Evolutionary conservation across 2,888 invertebrate genomes (phyloP).

Genomic region (Ophion ellenae): DNA sequence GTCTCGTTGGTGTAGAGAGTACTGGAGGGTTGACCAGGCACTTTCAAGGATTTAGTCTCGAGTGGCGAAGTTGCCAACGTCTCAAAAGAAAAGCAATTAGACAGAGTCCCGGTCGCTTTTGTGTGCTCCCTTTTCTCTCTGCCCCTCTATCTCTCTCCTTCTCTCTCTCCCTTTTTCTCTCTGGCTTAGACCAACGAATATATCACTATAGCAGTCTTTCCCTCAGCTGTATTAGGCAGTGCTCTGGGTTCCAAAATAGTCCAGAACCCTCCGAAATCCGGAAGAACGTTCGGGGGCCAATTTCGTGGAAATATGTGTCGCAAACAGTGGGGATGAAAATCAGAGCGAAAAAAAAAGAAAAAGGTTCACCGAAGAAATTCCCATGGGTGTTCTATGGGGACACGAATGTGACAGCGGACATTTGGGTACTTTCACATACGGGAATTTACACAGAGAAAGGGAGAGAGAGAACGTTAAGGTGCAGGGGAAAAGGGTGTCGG

Average conservation of each 20-base stretch:
- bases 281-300: constrained; percentile 2
- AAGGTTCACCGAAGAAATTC: constrained; percentile 1
- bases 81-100: constrained; percentile 54
- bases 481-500: not conserved
- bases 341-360: constrained; percentile 10
- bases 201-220: not conserved
- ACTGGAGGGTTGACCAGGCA: constrained; percentile 30
- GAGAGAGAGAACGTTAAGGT: not conserved
- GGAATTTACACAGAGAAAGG: constrained; percentile 12
- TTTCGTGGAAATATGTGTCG: constrained; percentile 39
- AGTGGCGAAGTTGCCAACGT: constrained; percentile 25
- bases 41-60: constrained; percentile 50
- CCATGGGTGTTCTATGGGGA: constrained; percentile 9
- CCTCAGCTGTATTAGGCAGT: not conserved
- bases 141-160: constrained; percentile 6
- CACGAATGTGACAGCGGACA: constrained; percentile 17
- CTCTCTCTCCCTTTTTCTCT: not conserved
- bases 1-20: constrained; percentile 20
- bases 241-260: not conserved
- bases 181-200: not conserved
- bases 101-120: constrained; percentile 14
- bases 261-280: constrained; percentile 25
- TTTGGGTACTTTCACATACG: constrained; percentile 15
- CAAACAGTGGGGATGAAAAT: constrained; percentile 21
- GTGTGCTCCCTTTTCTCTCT: not conserved